Percentiles rank a stretch among this genome's conserved stretches.
phyloP scores from a whole-genome alignment of 2,888 invertebrate genomes.

The Lepas anatifera region DNA sequence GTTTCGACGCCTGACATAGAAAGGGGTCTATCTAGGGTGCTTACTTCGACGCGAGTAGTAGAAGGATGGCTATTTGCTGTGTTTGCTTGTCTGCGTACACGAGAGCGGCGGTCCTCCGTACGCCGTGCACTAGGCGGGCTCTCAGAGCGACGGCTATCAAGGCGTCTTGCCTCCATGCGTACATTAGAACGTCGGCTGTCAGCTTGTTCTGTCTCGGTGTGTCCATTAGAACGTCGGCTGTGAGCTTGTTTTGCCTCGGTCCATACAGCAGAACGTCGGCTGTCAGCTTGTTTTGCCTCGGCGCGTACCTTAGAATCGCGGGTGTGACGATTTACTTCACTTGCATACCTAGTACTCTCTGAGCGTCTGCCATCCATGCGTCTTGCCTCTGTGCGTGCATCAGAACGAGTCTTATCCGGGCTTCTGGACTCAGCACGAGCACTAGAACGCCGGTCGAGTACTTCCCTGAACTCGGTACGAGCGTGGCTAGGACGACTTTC shows the following conservation, averaged over 20 bases:
- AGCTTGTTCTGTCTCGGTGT: not conserved
- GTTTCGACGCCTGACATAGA: too few relatives aligned
- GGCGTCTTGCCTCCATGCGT: not conserved
- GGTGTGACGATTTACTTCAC: not conserved
- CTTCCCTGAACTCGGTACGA: too few relatives aligned
- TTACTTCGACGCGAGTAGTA: too few relatives aligned
- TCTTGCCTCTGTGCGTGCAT: not conserved
- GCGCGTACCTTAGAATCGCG: not conserved
- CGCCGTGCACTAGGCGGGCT: not conserved
- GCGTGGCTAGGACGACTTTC: too few relatives aligned
- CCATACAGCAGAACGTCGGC: not conserved
- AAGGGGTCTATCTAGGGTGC: too few relatives aligned
- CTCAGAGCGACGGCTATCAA: not conserved
- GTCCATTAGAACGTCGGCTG: not conserved
- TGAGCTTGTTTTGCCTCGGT: not conserved
- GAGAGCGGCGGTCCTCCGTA: not conserved
- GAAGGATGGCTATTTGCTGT: too few relatives aligned
- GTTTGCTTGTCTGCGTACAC: too few relatives aligned
- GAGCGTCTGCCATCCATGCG: not conserved
- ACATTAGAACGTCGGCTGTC: not conserved
- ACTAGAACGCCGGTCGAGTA: too few relatives aligned
- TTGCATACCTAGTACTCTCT: not conserved
- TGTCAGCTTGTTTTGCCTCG: not conserved
- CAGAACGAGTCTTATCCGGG: too few relatives aligned
- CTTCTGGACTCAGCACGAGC: too few relatives aligned